These are phyloP conservation scores for Venusia cambrica DNA, from an alignment of 2,888 invertebrate species.

Conservation along the genomic window DNA sequence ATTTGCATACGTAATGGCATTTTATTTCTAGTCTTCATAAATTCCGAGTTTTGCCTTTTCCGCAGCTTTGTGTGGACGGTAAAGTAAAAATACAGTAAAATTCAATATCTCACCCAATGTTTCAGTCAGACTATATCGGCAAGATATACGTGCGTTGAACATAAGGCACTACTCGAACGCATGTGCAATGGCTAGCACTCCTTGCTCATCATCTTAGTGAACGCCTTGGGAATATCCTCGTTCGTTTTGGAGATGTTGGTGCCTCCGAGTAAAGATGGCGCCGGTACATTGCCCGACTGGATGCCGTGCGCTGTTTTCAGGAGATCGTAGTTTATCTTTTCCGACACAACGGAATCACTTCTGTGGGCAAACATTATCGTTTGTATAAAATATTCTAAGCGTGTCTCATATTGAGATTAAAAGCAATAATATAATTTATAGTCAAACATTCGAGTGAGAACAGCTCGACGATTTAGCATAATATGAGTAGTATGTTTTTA, in stretches of 20 bases:
- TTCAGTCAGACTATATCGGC: constrained; percentile 17
- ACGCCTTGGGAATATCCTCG: constrained; percentile 91
- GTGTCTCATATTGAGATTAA: too few relatives aligned
- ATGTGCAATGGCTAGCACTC: constrained; percentile 60
- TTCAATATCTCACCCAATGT: too few relatives aligned
- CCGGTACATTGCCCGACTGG: constrained; percentile 85
- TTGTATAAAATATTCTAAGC: too few relatives aligned
- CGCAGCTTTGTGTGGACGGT: too few relatives aligned
- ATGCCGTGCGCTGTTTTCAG: constrained; percentile 88
- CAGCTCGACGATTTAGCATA: too few relatives aligned
- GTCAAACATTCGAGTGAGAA: too few relatives aligned
- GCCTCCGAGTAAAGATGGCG: constrained; percentile 88
- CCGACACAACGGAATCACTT: constrained; percentile 93
- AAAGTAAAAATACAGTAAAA: too few relatives aligned
- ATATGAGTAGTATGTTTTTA: too few relatives aligned
- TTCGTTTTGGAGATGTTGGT: constrained; percentile 88
- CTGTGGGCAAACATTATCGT: constrained; percentile 60
- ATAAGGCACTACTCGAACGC: constrained; percentile 33
- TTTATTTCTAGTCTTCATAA: too few relatives aligned
- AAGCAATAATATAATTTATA: too few relatives aligned
- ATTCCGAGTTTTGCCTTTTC: too few relatives aligned
- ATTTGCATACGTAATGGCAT: too few relatives aligned
- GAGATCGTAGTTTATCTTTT: constrained; percentile 95
- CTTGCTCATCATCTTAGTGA: constrained; percentile 80
- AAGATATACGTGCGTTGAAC: constrained; percentile 26